A percentile compares a stretch with the other conserved stretches of the same genome.
phyloP scores from a whole-genome alignment of 2,888 invertebrate species.

The Teleogryllus oceanicus region DNA sequence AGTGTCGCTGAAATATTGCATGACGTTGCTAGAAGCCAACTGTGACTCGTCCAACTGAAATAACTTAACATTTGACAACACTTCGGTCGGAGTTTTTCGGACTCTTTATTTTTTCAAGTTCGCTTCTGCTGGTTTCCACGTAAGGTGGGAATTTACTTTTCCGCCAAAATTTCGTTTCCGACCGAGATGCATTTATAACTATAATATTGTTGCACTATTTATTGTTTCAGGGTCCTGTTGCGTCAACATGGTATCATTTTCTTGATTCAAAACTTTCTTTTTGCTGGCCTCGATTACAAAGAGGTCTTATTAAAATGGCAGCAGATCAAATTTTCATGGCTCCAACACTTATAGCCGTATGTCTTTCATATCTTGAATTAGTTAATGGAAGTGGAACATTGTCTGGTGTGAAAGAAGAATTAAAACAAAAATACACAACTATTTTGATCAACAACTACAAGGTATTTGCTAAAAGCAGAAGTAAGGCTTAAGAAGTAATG shows the following conservation, averaged over 20 bases:
- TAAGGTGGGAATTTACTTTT: too few species aligned
- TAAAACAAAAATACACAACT: not conserved
- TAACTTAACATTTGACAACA: too few species aligned
- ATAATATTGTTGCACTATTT: too few species aligned
- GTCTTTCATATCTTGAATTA: not conserved
- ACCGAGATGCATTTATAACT: too few species aligned
- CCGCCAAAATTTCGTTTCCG: too few species aligned
- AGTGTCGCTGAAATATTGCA: too few species aligned
- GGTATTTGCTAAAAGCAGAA: not conserved
- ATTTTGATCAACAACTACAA: not conserved
- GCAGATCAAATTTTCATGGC: not conserved
- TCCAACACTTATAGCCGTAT: not conserved
- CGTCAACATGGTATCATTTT: not conserved
- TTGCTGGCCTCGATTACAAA: not conserved
- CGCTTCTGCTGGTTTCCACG: too few species aligned
- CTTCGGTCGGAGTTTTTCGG: too few species aligned
- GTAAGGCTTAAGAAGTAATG: too few species aligned
- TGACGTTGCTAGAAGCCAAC: too few species aligned
- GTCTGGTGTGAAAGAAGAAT: not conserved
- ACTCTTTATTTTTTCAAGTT: too few species aligned
- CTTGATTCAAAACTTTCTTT: not conserved
- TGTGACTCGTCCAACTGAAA: too few species aligned
- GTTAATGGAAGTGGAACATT: not conserved
- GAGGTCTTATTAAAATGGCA: not conserved
- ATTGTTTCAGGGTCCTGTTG: not conserved